Percentiles rank a stretch among this genome's conserved stretches.
Conservation (phyloP, 2,888 invertebrate species). For the Galeopsomyia nigrocyanea region DNA sequence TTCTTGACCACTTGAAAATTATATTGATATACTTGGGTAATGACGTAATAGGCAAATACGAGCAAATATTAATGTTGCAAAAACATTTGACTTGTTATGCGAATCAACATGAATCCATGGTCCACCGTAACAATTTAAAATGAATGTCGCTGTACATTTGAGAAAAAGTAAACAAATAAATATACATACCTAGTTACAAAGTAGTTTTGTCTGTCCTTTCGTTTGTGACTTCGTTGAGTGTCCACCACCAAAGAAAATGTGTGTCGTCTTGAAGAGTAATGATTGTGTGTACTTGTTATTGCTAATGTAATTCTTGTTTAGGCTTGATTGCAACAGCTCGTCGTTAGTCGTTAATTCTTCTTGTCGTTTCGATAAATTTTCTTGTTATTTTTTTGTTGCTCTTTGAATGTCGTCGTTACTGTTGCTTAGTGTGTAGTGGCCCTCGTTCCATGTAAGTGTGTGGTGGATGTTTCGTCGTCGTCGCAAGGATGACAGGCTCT, state of each 20-base stretch:
- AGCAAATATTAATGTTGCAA: too few relatives aligned
- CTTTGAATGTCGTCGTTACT: constrained; percentile 17
- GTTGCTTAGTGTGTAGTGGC: constrained; percentile 47
- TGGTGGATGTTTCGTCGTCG: constrained; percentile 64
- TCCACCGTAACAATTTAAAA: too few relatives aligned
- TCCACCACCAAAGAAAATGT: constrained; percentile 48
- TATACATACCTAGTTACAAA: constrained; percentile 44
- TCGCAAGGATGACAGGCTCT: constrained; percentile 67
- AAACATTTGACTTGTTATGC: too few relatives aligned
- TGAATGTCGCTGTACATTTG: too few relatives aligned
- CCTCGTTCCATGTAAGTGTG: constrained; percentile 59
- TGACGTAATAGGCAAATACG: too few relatives aligned
- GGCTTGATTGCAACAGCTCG: constrained; percentile 46
- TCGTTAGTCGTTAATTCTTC: constrained; percentile 42
- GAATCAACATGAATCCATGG: too few relatives aligned
- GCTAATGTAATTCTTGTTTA: constrained; percentile 40
- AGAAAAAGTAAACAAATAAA: too few relatives aligned
- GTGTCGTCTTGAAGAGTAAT: constrained; percentile 32
- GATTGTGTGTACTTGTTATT: constrained; percentile 26
- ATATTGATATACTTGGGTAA: too few relatives aligned
- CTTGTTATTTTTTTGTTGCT: too few relatives aligned
- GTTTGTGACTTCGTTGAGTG: constrained; percentile 44
- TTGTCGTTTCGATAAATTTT: constrained; percentile 32
- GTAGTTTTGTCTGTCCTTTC: constrained; percentile 41
- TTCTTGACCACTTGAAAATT: too few relatives aligned